Evolutionary conservation across 2,113 vertebrate species (phyloP), one percentile per base, ranked within the genome.

Genomic region (Oreochromis tanganicae): DNA sequence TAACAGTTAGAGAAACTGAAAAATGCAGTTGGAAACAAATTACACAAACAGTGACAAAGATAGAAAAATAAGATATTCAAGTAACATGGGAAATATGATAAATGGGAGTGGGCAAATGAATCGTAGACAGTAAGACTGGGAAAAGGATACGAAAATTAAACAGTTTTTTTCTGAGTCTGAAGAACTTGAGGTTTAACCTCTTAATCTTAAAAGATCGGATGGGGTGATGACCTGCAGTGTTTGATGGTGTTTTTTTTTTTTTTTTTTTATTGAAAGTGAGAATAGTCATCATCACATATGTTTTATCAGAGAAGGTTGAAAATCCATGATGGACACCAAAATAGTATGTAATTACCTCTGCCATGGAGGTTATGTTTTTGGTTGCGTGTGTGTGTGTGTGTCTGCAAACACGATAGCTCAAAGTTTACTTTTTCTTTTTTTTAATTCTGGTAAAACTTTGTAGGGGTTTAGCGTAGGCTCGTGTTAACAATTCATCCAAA

Each of bases 281-380:
- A 75, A 50, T 17, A 75, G 21, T 75, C 71, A 17, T 75, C 9
- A 48, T 75, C 14, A 19, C 24, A 75, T 75, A 32, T 19, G 24
- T 50, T 32, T 75, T 48, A 32, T 32, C 71, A 1, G 24, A 29
- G 24, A 8, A 43, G 66, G 21, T 46, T 73, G 8, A 46, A 46
- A 46, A 0, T 46, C 21, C 21, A 73, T 4, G 38, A 73, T 73
- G 38, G 38, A 73, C 68, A 7, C 21, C 68, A 46, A 27, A 73
- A 73, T 46, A 46, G 0, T 27, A 8, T 13, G 38, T 27, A 46
- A 46, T 73, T 73, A 66, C 34, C 61, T 66, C 34, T 34, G 16
- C 1, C 4, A 66, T 0, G 1, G 19, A 3, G 34, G 10, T 38
- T 38, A 21, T 38, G 34, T 66, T 4, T 66, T n/a, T n/a, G 19